Evolutionary conservation across 2,113 vertebrate species (phyloP), one percentile per base, ranked within the genome.

Genomic region (Cyanoramphus novaezelandiae): DNA sequence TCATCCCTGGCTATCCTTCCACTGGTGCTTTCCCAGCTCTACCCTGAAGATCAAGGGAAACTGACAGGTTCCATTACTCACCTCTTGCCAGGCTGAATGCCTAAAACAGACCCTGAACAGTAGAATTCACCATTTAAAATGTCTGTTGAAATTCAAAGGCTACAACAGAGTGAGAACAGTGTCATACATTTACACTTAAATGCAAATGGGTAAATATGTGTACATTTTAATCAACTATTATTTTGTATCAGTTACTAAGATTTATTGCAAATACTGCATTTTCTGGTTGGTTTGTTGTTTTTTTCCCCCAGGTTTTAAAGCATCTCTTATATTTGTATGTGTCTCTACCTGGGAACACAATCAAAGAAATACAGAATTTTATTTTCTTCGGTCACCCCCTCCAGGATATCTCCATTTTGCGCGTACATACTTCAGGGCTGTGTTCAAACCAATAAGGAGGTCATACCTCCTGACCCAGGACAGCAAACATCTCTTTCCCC

Each of bases 1-100:
- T 25, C 4, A 7, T 6, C 28, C 47, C 9, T 29, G 20, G 28
- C 4, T 23, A 33, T 1, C 0, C 16, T 53, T 84, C 35, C 0
- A 0, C 29, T 60, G 11, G 14, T 16, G 17, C 25, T 43, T 50
- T 17, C 52, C 35, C 67, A 68, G n/a, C 17, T 71, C 55, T 6
- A 17, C 18, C 4, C 39, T 33, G 15, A 71, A 41, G 21, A 28
- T 37, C 29, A 35, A 50, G 20, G 19, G 46, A 82, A 83, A 35
- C 4, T 7, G 2, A 57, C 70, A 68, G 37, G 16, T 5, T 27
- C 2, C 41, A 9, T 44, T 17, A 23, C 7, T 23, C 35, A 21
- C 23, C 7, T 55, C n/a, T 43, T 52, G 14, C 55, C 55, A 46
- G 43, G 10, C 17, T 74, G 35, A 49, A 69, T 6, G 17, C 37